Evolutionary conservation across 2,797 vertebrate species (phyloP), one percentile per base, ranked within the genome.

Genomic region (Rhinichthys osculus): DNA sequence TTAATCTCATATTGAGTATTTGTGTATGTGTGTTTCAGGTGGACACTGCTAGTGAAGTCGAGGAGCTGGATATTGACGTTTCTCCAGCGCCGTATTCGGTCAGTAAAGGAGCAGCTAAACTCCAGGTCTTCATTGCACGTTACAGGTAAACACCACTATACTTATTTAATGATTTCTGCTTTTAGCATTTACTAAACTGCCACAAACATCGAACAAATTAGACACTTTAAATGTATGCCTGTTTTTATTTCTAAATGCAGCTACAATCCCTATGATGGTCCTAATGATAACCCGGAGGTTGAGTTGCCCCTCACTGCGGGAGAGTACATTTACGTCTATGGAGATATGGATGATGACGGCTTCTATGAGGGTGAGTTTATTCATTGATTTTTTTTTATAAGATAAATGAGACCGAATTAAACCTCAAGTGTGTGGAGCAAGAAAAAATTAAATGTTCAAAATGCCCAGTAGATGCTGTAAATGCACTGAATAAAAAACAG

Each of bases 11-110:
- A 44, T 8, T 74, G 13, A 64, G 42, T 66, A 8, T 66, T 59
- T 47, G 14, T 67, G 27, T 57, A n/a, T 66, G 16, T 73, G 17
- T 81, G 47, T 57, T 57, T 80, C 82, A 99, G 98, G 97, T 98
- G 93, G 98, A 99, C 92, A 99, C 98, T 35, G 98, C 98, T 87
- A 99, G 98, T 92, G 98, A 99, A 91, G 97, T 99, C 89, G 98
- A 99, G 89, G 98, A 99, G 71, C 85, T 99, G 92, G 98, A 99
- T 89, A 95, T 95, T 3, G 98, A 99, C 72, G 84, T 98, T 82
- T 96, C 98, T 71, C 94, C 97, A 1, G 94, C 96, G 82, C 96
- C 96, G 14, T 97, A 95, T 83, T 84, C 94, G 4, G 92, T 96
- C 90, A 94, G 89, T 90, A 94, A 94, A 77, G 95, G 94, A 85